A percentile compares a stretch with the other conserved stretches of the same genome.
phyloP scores from a whole-genome alignment of 30 jellyfish, hydroid and myxozoan species.

The Aurelia aurita complex sp. Pacific region DNA sequence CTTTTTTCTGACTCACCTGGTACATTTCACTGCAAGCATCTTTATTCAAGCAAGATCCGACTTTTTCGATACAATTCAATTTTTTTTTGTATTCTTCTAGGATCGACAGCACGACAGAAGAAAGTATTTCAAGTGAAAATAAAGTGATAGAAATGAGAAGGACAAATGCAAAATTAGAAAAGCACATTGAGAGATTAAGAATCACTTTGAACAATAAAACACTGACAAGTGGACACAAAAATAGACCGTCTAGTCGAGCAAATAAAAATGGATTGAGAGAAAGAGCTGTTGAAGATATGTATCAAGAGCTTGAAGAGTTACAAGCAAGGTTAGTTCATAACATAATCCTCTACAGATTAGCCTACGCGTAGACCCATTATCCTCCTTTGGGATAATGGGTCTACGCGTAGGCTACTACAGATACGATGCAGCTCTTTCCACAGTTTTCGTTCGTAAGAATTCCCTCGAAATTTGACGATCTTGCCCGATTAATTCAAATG shows the following conservation, averaged over 20 bases:
- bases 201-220: slow-evolving; percentile 20
- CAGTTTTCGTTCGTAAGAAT: no score
- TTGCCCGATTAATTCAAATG: no score
- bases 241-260: slow-evolving; percentile 55
- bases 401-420: no score
- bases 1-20: no score
- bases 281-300: slow-evolving; percentile 41
- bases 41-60: no score
- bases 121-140: slow-evolving; percentile 45
- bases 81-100: slow-evolving; percentile 13
- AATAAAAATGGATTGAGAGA: slow-evolving; percentile 28
- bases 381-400: no score
- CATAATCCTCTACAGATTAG: no score
- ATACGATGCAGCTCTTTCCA: no score
- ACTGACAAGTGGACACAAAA: slow-evolving; percentile 14
- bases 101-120: slow-evolving; percentile 63
- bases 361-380: no score
- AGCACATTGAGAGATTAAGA: slow-evolving; percentile 70
- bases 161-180: slow-evolving; percentile 74
- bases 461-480: no score
- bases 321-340: slow-evolving; percentile 39
- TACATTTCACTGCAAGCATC: no score
- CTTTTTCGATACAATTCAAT: neutral
- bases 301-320: slow-evolving; percentile 56
- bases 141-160: slow-evolving; percentile 68